These are phyloP conservation scores for Drosophila nr. medialis DNA, from an alignment of 2,888 invertebrate species.

Conservation along the genomic window DNA sequence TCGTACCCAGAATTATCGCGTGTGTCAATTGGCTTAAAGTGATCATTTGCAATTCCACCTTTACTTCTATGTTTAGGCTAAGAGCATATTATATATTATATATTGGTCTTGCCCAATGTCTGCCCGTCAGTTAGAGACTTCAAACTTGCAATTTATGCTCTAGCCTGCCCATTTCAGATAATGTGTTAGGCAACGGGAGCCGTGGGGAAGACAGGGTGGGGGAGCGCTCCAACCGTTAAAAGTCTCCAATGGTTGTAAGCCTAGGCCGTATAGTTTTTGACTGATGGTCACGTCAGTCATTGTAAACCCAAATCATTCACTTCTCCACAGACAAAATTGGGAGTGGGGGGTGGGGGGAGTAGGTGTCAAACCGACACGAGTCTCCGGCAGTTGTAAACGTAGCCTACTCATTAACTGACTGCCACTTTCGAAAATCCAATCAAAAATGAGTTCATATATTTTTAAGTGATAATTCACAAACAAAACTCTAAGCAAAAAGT, in stretches of 20 bases:
- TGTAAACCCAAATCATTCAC: neutral
- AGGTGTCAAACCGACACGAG: neutral
- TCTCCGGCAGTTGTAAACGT: neutral
- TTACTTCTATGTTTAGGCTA: neutral
- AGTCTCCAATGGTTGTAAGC: neutral
- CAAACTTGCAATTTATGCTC: slow-evolving; percentile 1
- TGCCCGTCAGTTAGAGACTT: neutral
- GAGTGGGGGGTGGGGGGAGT: neutral
- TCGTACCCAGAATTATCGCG: slow-evolving; percentile 41
- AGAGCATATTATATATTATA: neutral
- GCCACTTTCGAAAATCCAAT: neutral
- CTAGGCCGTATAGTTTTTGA: neutral
- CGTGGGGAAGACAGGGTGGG: neutral
- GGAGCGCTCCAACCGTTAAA: neutral
- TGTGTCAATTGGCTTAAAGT: slow-evolving; percentile 36
- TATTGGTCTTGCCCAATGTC: slow-evolving; percentile 2
- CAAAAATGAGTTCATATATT: neutral
- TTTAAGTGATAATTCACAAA: neutral
- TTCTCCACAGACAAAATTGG: neutral
- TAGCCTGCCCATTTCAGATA: neutral
- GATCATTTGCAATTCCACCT: neutral
- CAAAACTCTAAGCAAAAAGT: neutral
- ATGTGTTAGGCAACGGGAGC: neutral
- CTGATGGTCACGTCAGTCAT: neutral
- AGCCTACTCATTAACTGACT: neutral